These are phyloP conservation scores for Priapulus caudatus DNA, from an alignment of 2,888 invertebrate species.

Conservation along the genomic window DNA sequence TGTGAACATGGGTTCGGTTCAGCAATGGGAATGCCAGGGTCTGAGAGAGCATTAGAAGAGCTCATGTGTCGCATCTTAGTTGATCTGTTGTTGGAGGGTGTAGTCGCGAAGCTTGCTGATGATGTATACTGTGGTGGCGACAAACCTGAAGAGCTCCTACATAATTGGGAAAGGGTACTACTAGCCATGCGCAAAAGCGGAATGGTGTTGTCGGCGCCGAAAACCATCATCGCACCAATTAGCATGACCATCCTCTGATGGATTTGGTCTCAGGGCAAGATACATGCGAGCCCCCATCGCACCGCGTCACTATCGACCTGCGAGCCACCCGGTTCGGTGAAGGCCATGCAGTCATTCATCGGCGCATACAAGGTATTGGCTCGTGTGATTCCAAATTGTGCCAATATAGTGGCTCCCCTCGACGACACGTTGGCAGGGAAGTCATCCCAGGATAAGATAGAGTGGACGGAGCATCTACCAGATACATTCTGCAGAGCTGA, in stretches of 20 bases:
- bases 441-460: too few relatives aligned
- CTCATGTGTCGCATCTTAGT: slow-evolving; percentile 22
- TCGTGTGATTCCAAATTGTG: slow-evolving; percentile 12
- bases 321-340: slow-evolving; percentile 16
- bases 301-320: slow-evolving; percentile 16
- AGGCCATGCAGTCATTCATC: slow-evolving; percentile 13
- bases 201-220: slow-evolving; percentile 12
- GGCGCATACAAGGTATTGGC: slow-evolving; percentile 15
- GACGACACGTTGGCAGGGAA: slow-evolving; percentile 11
- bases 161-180: slow-evolving; percentile 17
- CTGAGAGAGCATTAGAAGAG: slow-evolving; percentile 23
- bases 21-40: slow-evolving; percentile 25
- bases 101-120: slow-evolving; percentile 18
- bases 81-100: slow-evolving; percentile 13
- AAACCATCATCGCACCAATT: slow-evolving; percentile 15
- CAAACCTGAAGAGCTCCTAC: slow-evolving; percentile 9
- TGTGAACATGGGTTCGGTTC: slow-evolving; percentile 23
- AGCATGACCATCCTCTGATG: slow-evolving; percentile 15
- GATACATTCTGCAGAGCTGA: too few relatives aligned
- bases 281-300: slow-evolving; percentile 15
- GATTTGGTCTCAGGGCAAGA: slow-evolving; percentile 17
- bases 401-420: slow-evolving; percentile 12
- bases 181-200: slow-evolving; percentile 10
- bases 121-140: slow-evolving; percentile 13
- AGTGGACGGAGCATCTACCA: too few relatives aligned